Conservation (phyloP, 2,113 vertebrate species). For the Gavialis gangeticus region DNA sequence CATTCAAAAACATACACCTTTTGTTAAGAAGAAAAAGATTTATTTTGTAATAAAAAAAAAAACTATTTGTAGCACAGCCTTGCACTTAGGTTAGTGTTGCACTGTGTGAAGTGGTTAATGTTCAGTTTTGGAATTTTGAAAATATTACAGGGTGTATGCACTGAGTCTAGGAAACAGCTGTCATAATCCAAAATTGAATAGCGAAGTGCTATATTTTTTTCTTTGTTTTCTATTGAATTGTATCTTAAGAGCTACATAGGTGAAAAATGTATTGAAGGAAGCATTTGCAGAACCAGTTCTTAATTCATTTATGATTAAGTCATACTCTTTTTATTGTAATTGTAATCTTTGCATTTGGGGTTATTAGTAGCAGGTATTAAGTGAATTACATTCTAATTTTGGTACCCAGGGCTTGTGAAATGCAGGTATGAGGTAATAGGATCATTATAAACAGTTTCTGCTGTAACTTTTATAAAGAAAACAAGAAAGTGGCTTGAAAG, state of each 20-base stretch:
- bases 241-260: constrained; percentile 46
- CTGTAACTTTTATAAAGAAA: background rate
- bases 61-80: constrained; percentile 3
- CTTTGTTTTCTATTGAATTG: constrained; percentile 44
- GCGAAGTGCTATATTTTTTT: background rate
- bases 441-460: background rate
- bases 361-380: constrained; percentile 44
- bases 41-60: constrained; percentile 39
- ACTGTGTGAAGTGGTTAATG: constrained; percentile 11
- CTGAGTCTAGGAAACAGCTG: background rate
- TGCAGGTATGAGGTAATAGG: background rate
- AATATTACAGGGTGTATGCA: constrained; percentile 39
- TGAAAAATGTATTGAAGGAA: constrained; percentile 50
- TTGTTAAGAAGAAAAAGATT: constrained; percentile 19
- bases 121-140: background rate
- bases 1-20: constrained; percentile 21
- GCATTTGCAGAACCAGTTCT: constrained; percentile 24
- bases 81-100: background rate
- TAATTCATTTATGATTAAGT: background rate
- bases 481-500: background rate
- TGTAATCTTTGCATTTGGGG: constrained; percentile 36
- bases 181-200: constrained; percentile 29
- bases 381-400: background rate
- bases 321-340: constrained; percentile 50
- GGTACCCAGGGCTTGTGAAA: background rate